These are phyloP conservation scores for Aspiorhynchus laticeps DNA, from an alignment of 2,113 vertebrate species.

Conservation along the genomic window DNA sequence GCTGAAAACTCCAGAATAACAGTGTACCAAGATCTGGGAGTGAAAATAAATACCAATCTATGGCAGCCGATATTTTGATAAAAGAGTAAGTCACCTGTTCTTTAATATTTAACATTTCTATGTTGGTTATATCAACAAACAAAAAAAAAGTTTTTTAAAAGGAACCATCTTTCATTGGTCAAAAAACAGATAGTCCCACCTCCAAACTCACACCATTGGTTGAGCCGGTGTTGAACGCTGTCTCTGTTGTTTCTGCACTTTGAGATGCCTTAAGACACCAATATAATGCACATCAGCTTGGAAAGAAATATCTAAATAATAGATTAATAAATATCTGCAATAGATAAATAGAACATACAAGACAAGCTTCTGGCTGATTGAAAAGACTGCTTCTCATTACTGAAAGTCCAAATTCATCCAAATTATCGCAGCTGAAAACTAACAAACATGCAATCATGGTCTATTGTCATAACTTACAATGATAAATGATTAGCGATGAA, in stretches of 20 bases:
- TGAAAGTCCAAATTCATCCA: background rate
- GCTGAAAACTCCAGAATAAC: background rate
- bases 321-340: background rate
- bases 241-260: background rate
- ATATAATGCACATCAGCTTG: background rate
- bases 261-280: background rate
- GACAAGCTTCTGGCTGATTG: background rate
- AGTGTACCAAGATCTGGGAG: background rate
- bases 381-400: background rate
- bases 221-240: background rate
- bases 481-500: constrained; percentile 15
- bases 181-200: background rate
- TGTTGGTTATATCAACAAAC: background rate
- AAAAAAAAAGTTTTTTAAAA: no score
- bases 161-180: background rate
- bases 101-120: background rate
- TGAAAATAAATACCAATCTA: background rate
- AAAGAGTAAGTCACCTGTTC: background rate
- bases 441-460: constrained; percentile 22
- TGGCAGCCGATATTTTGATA: background rate
- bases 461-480: constrained; percentile 30
- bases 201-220: background rate
- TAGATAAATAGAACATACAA: background rate
- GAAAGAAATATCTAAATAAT: background rate
- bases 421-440: constrained; percentile 15